phyloP scores from a whole-genome alignment of 1,140 invertebrate species.

The Scaptodrosophila lebanonensis region DNA sequence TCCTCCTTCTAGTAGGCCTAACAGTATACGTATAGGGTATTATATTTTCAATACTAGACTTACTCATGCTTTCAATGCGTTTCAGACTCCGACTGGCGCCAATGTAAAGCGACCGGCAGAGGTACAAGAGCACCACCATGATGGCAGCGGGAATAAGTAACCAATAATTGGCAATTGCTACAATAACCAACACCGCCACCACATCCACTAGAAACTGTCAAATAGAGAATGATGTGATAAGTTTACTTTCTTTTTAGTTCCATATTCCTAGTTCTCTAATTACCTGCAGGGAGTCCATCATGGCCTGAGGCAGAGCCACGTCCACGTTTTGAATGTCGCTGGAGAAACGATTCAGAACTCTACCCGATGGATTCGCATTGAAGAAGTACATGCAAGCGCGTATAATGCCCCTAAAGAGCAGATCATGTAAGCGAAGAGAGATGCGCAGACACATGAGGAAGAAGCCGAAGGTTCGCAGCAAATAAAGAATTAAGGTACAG shows the following conservation, averaged over 20 bases:
- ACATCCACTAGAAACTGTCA: slow-evolving; percentile 81
- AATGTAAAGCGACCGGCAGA: slow-evolving; percentile 85
- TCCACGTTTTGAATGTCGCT: slow-evolving; percentile 91
- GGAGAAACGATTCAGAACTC: slow-evolving; percentile 90
- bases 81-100: slow-evolving; percentile 87
- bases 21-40: too few species aligned
- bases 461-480: slow-evolving; percentile 83
- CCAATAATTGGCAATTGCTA: slow-evolving; percentile 89
- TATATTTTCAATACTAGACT: slow-evolving; percentile 60
- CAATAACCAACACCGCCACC: slow-evolving; percentile 82
- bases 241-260: too few species aligned
- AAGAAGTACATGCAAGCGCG: slow-evolving; percentile 92
- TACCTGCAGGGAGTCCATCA: slow-evolving; percentile 85
- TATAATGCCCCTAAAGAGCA: slow-evolving; percentile 89
- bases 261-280: too few species aligned
- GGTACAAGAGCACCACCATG: slow-evolving; percentile 82
- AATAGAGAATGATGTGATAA: not conserved
- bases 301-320: slow-evolving; percentile 86
- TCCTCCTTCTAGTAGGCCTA: too few species aligned
- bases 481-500: slow-evolving; percentile 39
- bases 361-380: slow-evolving; percentile 88
- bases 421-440: slow-evolving; percentile 88
- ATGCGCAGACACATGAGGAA: slow-evolving; percentile 88
- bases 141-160: slow-evolving; percentile 85
- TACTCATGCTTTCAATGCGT: slow-evolving; percentile 88